A percentile compares a stretch with the other conserved stretches of the same genome.
These are phyloP conservation scores for Coptodon rendalli DNA, from an alignment of 2,113 vertebrate genomes.

Conservation along the genomic window DNA sequence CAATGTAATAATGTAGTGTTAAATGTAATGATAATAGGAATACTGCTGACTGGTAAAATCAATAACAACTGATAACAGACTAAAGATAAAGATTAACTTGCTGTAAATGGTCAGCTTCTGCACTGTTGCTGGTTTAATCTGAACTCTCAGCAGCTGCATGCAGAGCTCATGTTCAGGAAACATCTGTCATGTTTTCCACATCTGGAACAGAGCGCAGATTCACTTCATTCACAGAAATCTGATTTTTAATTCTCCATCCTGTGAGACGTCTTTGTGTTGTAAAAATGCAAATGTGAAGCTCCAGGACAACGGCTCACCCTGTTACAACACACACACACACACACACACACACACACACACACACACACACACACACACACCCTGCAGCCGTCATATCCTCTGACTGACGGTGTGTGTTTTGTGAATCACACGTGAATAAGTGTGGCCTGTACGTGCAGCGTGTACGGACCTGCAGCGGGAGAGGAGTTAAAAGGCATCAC, in stretches of 20 bases:
- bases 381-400: conserved; percentile 6
- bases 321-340: background rate
- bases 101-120: accelerated
- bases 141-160: background rate
- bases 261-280: conserved; percentile 14
- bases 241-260: background rate
- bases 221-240: background rate
- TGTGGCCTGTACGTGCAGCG: background rate
- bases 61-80: background rate
- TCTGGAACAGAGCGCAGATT: background rate
- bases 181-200: background rate
- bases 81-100: background rate
- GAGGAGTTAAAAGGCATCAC: background rate
- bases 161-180: background rate
- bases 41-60: background rate
- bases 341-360: background rate
- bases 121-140: background rate
- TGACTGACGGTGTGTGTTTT: background rate
- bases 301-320: background rate
- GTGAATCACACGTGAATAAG: conserved; percentile 38
- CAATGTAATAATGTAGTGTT: background rate
- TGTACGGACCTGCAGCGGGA: conserved; percentile 33
- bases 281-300: background rate
- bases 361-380: background rate
- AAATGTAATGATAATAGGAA: background rate